Conservation (phyloP, 2,113 vertebrate species). For the Hemiprocne comata region DNA sequence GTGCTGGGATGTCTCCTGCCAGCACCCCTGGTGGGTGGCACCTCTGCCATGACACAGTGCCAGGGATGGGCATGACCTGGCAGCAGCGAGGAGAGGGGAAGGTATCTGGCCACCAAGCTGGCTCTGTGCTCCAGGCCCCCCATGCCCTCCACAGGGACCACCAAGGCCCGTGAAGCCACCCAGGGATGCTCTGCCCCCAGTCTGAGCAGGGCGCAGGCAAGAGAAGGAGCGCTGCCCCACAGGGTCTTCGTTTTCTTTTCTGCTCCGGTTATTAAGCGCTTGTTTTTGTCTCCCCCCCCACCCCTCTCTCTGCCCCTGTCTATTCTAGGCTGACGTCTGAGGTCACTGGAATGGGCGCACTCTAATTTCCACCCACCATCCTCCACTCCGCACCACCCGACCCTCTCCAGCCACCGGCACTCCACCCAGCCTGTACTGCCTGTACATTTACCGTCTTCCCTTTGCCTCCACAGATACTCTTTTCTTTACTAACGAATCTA, state of each 20-base stretch:
- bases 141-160: accelerated
- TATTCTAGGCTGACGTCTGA: conserved; percentile 97
- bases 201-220: accelerated
- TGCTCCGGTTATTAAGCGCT: conserved; percentile 67
- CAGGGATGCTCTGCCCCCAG: neutral
- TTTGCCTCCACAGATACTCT: conserved; percentile 52
- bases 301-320: conserved; percentile 65
- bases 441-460: conserved; percentile 67
- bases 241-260: conserved; percentile 53
- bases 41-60: accelerated
- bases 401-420: conserved; percentile 80
- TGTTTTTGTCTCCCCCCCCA: conserved; percentile 58
- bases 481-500: conserved; percentile 58
- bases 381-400: conserved; percentile 80
- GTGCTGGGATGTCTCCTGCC: neutral
- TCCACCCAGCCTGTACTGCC: conserved; percentile 73
- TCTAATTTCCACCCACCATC: conserved; percentile 85
- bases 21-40: neutral
- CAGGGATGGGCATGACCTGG: neutral
- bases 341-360: conserved; percentile 96
- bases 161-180: neutral
- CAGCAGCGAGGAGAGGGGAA: neutral
- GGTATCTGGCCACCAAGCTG: neutral
- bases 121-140: neutral
- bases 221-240: neutral